Evolutionary conservation across 2,888 invertebrate genomes (phyloP).

Genomic region (Diplazon laetatorius): DNA sequence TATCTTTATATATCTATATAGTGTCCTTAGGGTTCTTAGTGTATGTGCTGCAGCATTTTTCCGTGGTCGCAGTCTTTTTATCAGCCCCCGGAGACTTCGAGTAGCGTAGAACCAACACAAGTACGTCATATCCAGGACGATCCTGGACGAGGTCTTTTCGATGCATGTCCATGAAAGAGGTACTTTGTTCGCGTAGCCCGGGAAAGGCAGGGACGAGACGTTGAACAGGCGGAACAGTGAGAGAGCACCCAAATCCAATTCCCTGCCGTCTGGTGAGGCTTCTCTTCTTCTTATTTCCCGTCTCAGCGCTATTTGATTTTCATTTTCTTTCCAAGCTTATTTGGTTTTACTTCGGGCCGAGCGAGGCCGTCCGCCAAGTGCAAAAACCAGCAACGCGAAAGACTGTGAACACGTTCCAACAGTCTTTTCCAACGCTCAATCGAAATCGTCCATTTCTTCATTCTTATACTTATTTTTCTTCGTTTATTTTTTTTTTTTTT

Average conservation of each 20-base stretch:
- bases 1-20: not conserved
- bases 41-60: not conserved
- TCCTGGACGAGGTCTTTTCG: conserved; percentile 2
- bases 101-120: not conserved
- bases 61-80: not conserved
- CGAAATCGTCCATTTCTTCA: conserved; percentile 33
- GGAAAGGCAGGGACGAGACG: not conserved
- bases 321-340: conserved; percentile 50
- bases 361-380: not conserved
- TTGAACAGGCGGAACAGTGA: not conserved
- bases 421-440: conserved; percentile 36
- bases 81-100: not conserved
- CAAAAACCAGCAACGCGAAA: not conserved
- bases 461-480: not conserved
- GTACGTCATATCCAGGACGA: not conserved
- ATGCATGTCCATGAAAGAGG: conserved; percentile 16
- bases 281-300: conserved; percentile 22
- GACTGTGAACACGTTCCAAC: conserved; percentile 31
- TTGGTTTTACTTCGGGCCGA: conserved; percentile 40
- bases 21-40: not conserved
- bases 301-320: conserved; percentile 48
- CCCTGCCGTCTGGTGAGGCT: conserved; percentile 13
- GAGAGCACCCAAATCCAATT: conserved; percentile 43
- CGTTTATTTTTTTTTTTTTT: not conserved
- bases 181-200: conserved; percentile 14